Evolutionary conservation across 2,888 invertebrate genomes (phyloP).

Genomic region (Macaria liturata): DNA sequence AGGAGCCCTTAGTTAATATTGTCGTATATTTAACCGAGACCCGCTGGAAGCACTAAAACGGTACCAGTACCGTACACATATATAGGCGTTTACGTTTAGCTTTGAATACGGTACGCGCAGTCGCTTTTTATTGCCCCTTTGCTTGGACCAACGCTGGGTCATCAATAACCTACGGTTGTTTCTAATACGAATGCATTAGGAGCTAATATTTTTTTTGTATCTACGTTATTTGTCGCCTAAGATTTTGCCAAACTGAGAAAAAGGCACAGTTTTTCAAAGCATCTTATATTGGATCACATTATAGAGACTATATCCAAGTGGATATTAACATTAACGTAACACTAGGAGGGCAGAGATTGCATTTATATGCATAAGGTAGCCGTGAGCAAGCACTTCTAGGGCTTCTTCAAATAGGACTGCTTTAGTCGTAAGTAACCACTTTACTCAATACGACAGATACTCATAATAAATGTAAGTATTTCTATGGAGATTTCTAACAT

Average conservation of each 20-base stretch:
- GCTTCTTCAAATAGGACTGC: slow-evolving; percentile 2
- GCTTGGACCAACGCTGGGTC: too few relatives aligned
- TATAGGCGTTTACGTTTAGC: slow-evolving; percentile 15
- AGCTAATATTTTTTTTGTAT: too few relatives aligned
- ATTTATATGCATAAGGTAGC: slow-evolving; percentile 11
- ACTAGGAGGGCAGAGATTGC: slow-evolving; percentile 7
- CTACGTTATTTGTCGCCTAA: too few relatives aligned
- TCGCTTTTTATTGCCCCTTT: slow-evolving; percentile 16
- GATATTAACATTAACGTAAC: too few relatives aligned
- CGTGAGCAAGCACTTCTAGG: slow-evolving; percentile 8
- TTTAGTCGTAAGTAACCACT: background rate
- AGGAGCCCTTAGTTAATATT: too few relatives aligned
- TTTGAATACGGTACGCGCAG: slow-evolving; percentile 37
- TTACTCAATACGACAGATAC: background rate
- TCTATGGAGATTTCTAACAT: too few relatives aligned
- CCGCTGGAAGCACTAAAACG: slow-evolving; percentile 52
- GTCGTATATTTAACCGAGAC: slow-evolving; percentile 5
- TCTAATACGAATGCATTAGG: too few relatives aligned
- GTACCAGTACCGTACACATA: slow-evolving; percentile 54
- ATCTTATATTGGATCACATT: slow-evolving; percentile 3
- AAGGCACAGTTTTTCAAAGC: slow-evolving; percentile 29
- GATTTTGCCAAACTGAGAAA: background rate
- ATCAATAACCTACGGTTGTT: too few relatives aligned
- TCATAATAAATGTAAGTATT: too few relatives aligned
- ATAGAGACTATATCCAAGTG: too few relatives aligned